Base-by-base conservation (phyloP, 1,140 invertebrate genomes). In the Eubasilissa regina region DNA sequence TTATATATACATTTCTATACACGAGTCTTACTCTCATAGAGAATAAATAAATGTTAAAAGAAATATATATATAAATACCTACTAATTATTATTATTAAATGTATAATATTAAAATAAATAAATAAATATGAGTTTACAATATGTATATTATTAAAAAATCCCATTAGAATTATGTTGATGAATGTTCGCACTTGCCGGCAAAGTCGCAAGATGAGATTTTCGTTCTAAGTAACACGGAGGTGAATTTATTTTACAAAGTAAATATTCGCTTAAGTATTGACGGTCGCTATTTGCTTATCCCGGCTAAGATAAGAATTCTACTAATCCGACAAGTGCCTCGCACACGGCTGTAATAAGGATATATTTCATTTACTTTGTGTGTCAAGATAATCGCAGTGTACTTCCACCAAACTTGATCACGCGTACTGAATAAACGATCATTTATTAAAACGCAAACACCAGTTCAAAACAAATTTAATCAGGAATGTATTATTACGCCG, bases 381-480 rank as follows among this genome's bases (percentile, higher is more conserved):
- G 64, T 68, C 64, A 47, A 68, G 64, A 68, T 68, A 68, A 68
- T 68, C 64, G 35, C 64, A 68, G 15, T 64, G 35, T 25, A 64
- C 25, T 35, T 15, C 35, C 19, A n/a, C 60, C 25, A 25, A 9
- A 64, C 19, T 64, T 64, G 21, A 64, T 64, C 60, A 21, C 60
- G 60, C 19, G 25, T 47, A 66, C 47, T 47, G 47, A 68, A 68
- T n/a, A 68, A 45, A 68, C 64, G 44, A 68, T 47, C 64, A 47
- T 68, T 68, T 68, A 68, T 68, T 68, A 44, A 43, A 45, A 68
- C 17, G 4, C 64, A 68, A 45, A 68, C 35, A 68, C 43, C 7
- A 15, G 44, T 47, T n/a, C 13, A 68, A 68, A 68, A 68, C 44
- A 68, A 68, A 68, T 15, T 4, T 47, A 68, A 68, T 68, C 64